A percentile compares a stretch with the other conserved stretches of the same genome.
Conservation (phyloP, 2,113 vertebrate genomes). For the rabbit (Oryctolagus cuniculus) region mOryCun1.1 NC_091432.1:214119501-214120000, state of each 20-base stretch:
- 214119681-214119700: neutral
- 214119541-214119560: neutral
- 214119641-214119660: neutral
- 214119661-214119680: neutral
- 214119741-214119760: neutral
- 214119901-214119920: neutral
- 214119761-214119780: neutral
- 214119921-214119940: constrained; percentile 22
- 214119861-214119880: neutral
- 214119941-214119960: neutral
- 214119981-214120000: no score
- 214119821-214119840: neutral
- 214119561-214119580: neutral
- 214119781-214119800: neutral
- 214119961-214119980: neutral
- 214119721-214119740: neutral
- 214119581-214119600: neutral
- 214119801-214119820: neutral
- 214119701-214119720: constrained; percentile 25
- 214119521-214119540: neutral
- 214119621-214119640: neutral
- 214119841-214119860: neutral
- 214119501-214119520: accelerated
- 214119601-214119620: neutral
- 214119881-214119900: constrained; percentile 26